Evolutionary conservation across 1,140 invertebrate genomes (phyloP), one percentile per base, ranked within the genome.

Genomic region (Brachionus plicatilis): DNA sequence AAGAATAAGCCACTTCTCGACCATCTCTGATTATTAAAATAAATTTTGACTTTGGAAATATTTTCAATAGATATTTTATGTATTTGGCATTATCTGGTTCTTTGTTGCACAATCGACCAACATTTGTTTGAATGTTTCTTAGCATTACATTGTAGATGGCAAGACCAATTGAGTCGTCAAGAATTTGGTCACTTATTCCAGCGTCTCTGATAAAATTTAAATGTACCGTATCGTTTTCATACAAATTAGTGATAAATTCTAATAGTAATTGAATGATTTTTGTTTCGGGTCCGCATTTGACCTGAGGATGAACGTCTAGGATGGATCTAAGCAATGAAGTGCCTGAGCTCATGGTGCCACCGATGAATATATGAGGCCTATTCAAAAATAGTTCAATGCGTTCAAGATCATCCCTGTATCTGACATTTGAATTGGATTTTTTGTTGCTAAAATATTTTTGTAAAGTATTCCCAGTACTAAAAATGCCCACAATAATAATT

Each of bases 241-340:
- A 29, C 29, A 92, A 86, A 98, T 93, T 85, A 95, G 91, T 33
- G 96, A 97, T 88, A 99, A 96, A 68, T 5, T 68, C 14, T 8
- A 68, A 33, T 33, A 68, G 12, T 12, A 33, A 11, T 27, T 33
- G 9, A 14, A 41, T 33, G 60, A 99, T 95, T 85, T 96, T 92
- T 6, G 96, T 98, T 90, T 99, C 96, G 90, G 98, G 96, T 8
- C 96, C 97, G 90, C 97, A 99, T 90, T 96, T 93, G 86, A 98
- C 94, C 88, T 95, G 93, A n/a, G 95, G 95, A 92, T 99, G 97
- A 60, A 97, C 96, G 91, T 99, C 97, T 79, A 99, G 91, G 94
- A 99, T 97, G 85, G 96, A 96, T 88, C 97, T 92, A 93, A 97
- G 96, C 75, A 99, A 92, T 45, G 97, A 99, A 1, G 96, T 99